Conservation (phyloP, 2,797 vertebrate genomes). For the Pelodytes ibericus region DNA sequence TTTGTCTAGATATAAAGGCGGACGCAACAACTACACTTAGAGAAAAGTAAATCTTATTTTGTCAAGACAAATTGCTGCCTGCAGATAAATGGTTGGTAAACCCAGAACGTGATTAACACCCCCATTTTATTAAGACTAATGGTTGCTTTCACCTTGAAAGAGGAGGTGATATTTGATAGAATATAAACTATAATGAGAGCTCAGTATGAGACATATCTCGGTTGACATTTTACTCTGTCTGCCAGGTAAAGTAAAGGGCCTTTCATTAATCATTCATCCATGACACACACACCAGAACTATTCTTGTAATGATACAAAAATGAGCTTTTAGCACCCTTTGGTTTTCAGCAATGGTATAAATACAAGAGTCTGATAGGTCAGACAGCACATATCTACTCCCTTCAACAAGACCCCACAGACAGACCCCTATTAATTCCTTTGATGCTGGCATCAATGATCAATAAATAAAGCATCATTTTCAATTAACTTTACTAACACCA, state of each 20-base stretch:
- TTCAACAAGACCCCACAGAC: too few species aligned
- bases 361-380: background rate
- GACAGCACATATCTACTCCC: too few species aligned
- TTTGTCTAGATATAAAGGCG: too few species aligned
- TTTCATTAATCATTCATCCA: background rate
- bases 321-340: background rate
- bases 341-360: background rate
- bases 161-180: background rate
- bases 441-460: too few species aligned
- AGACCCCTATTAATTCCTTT: too few species aligned
- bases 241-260: background rate
- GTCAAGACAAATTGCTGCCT: too few species aligned
- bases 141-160: slow-evolving; percentile 8
- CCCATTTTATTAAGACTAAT: background rate
- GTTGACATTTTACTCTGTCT: background rate
- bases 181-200: background rate
- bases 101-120: background rate
- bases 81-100: background rate
- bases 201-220: background rate
- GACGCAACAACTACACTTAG: too few species aligned
- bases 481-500: too few species aligned
- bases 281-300: background rate
- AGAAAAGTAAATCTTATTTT: too few species aligned
- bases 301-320: background rate
- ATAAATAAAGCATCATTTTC: too few species aligned